Conservation (phyloP, 2,113 vertebrate genomes). For the Elachura formosa region DNA sequence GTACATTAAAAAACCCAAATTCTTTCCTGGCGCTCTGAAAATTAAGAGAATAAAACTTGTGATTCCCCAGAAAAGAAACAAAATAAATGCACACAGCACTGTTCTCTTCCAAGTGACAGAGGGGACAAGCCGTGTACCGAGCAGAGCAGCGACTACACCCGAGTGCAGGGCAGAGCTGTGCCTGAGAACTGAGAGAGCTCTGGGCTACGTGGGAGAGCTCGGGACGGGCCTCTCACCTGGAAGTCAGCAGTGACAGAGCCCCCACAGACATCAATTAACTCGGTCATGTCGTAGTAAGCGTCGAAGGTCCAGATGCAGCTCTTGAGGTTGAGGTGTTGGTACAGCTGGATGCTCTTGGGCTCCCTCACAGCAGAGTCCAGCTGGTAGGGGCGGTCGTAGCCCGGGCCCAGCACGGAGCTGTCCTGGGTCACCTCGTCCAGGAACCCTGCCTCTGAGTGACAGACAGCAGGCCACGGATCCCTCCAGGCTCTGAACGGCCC, state of each 20-base stretch:
- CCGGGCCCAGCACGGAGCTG: conserved; percentile 82
- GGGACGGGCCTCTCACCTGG: conserved; percentile 76
- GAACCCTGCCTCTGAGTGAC: conserved; percentile 82
- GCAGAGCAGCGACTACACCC: neutral
- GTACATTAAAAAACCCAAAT: neutral
- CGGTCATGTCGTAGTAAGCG: conserved; percentile 96
- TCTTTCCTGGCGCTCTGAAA: neutral
- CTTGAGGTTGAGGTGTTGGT: conserved; percentile 96
- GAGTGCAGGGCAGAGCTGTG: neutral
- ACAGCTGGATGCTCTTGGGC: conserved; percentile 87
- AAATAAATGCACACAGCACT: neutral
- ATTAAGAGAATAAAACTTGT: neutral
- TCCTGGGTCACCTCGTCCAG: conserved; percentile 83
- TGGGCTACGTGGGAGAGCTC: rapidly evolving
- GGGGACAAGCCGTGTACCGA: neutral
- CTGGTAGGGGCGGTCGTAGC: conserved; percentile 92
- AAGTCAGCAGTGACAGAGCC: conserved; percentile 96
- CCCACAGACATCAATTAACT: conserved; percentile 92
- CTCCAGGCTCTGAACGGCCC: neutral
- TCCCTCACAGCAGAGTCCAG: conserved; percentile 86
- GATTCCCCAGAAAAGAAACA: rapidly evolving
- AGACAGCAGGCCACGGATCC: neutral
- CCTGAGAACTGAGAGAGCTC: neutral
- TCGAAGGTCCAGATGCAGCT: conserved; percentile 98
- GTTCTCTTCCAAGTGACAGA: neutral